These are phyloP conservation scores for Clusia tigrina DNA, from an alignment of 2,888 invertebrate species.

Conservation along the genomic window DNA sequence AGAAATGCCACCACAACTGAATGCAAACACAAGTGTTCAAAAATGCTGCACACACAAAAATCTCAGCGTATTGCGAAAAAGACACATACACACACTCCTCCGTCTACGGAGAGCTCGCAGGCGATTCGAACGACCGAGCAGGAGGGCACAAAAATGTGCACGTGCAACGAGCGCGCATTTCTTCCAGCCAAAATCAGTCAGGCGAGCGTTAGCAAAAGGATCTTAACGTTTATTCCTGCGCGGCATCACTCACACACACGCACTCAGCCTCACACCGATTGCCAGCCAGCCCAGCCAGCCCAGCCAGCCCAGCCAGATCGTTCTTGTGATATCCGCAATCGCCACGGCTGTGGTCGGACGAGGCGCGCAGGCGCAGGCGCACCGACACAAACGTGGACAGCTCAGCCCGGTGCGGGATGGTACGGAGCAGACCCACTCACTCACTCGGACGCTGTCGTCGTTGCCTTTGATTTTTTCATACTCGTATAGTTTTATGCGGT, in stretches of 20 bases:
- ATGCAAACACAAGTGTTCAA: no score
- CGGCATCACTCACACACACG: background rate
- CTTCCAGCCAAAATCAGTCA: background rate
- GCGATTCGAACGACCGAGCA: background rate
- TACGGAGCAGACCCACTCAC: no score
- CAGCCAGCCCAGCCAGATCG: conserved; percentile 5
- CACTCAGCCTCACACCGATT: no score
- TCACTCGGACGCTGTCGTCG: no score
- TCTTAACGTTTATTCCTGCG: conserved; percentile 1
- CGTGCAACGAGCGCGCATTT: background rate
- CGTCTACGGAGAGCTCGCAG: background rate
- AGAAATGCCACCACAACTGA: background rate
- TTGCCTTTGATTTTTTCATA: no score
- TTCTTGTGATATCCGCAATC: background rate
- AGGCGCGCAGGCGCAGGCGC: no score
- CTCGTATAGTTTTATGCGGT: no score
- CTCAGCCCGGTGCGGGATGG: no score
- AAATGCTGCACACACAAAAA: background rate
- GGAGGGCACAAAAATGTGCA: background rate
- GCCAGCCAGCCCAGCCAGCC: no score
- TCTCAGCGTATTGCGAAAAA: conserved; percentile 1
- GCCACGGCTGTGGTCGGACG: no score
- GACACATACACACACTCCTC: background rate
- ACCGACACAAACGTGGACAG: no score
- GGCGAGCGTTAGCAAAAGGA: background rate